Conservation (phyloP, 2,797 vertebrate genomes). For the Aplochiton taeniatus region DNA sequence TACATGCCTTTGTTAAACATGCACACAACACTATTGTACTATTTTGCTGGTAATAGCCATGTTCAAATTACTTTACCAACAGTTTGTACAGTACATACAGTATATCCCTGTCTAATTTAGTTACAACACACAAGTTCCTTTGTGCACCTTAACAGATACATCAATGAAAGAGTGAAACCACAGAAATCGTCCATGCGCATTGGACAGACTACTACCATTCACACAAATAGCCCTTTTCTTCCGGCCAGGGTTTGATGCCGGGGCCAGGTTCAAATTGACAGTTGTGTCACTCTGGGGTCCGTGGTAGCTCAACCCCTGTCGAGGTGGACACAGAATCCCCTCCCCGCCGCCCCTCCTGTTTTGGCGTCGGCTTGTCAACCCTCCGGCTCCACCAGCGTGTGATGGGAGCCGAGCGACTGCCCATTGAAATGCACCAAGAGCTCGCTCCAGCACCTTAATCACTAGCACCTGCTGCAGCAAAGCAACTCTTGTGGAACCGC, state of each 20-base stretch:
- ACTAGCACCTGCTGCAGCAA: slow-evolving; percentile 49
- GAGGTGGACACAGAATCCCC: slow-evolving; percentile 40
- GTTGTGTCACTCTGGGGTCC: slow-evolving; percentile 45
- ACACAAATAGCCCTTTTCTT: slow-evolving; percentile 31
- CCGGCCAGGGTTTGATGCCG: slow-evolving; percentile 28
- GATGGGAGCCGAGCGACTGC: slow-evolving; percentile 38
- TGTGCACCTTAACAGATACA: background rate
- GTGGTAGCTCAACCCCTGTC: slow-evolving; percentile 41
- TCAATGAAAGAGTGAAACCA: background rate
- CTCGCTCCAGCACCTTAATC: slow-evolving; percentile 56
- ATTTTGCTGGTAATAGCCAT: too few relatives aligned
- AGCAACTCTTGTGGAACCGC: slow-evolving; percentile 23
- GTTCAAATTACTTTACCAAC: too few relatives aligned
- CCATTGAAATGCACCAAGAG: slow-evolving; percentile 48
- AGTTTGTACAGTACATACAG: too few relatives aligned
- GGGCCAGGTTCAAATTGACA: slow-evolving; percentile 48
- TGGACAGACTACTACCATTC: slow-evolving; percentile 31
- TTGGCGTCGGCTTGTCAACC: slow-evolving; percentile 48
- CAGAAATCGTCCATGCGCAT: slow-evolving; percentile 3
- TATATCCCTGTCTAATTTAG: too few relatives aligned
- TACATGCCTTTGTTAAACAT: background rate
- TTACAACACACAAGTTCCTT: background rate
- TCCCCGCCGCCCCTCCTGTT: slow-evolving; percentile 31
- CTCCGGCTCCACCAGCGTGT: slow-evolving; percentile 26
- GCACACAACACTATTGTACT: background rate